These are phyloP conservation scores for Manis pentadactyla DNA, from an alignment of 2,797 vertebrate species.

Conservation along the genomic window DNA sequence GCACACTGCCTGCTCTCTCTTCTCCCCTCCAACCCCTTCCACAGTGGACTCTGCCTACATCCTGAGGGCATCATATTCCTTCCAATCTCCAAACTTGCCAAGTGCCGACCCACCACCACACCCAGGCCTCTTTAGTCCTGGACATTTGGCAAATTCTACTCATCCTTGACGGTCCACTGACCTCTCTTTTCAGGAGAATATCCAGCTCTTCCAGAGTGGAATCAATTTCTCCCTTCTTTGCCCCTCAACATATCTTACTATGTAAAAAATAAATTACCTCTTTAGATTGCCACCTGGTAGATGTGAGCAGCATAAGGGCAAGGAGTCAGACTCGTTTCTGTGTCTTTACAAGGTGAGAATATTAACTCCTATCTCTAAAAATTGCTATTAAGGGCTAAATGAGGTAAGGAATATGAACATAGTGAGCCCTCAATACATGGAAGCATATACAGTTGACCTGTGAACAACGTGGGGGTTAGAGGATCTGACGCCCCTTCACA, in stretches of 20 bases:
- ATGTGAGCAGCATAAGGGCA: not conserved
- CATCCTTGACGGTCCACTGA: not conserved
- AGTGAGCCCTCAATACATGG: not conserved
- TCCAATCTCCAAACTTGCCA: not conserved
- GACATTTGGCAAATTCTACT: not conserved
- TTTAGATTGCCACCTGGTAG: not conserved
- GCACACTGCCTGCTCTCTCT: not conserved
- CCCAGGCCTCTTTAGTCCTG: not conserved
- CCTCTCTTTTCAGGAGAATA: not conserved
- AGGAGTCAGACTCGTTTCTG: fast-evolving
- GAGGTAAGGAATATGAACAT: not conserved
- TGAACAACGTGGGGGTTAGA: too few species aligned
- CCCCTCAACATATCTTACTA: not conserved
- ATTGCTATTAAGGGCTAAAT: not conserved
- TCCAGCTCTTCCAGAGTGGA: not conserved
- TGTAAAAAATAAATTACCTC: not conserved
- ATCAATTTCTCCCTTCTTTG: not conserved
- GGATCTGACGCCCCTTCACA: too few species aligned
- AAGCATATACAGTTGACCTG: not conserved
- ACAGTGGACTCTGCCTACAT: too few species aligned
- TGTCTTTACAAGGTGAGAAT: not conserved
- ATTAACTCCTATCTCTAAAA: not conserved
- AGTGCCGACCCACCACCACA: fast-evolving
- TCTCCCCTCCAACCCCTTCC: fast-evolving
- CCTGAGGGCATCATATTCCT: not conserved